Evolutionary conservation across 2,888 invertebrate genomes (phyloP), one percentile per base, ranked within the genome.

Genomic region (Aplocera efformata): DNA sequence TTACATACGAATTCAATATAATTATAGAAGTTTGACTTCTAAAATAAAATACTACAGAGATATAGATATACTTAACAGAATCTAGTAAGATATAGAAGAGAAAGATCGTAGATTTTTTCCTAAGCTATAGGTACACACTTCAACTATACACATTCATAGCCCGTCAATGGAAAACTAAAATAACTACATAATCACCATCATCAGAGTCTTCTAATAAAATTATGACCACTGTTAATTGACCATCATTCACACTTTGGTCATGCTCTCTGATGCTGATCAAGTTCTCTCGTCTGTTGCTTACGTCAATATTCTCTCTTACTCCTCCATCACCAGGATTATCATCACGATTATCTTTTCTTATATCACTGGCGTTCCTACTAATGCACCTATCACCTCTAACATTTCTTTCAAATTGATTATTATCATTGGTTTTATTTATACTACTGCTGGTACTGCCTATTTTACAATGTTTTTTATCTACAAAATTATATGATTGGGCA

Each of bases 221-320:
- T 52, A 84, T 72, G 56, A 80, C 67, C 64, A 83, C 51, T 45
- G 74, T 55, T 76, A 82, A 79, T 78, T 78, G 81, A 79, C 76
- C 70, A 63, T 58, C 67, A 60, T 66, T 65, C 50, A 50, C 55
- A 54, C 64, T 50, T 48, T 52, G 67, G 62, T 67, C 67, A 62
- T 60, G 53, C 44, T 50, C 53, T 56, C 49, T 63, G 24, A 35
- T 30, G 48, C 60, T 58, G 52, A 50, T 54, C 58, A 50, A 56
- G 61, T 71, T 80, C 69, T 75, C 78, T 76, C 70, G 64, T 72
- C 62, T 64, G 63, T 72, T 75, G 55, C 58, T 59, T 60, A 60
- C 63, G 58, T 66, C 54, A 40, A 61, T 63, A 65, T 39, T 64
- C 58, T 67, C 70, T 66, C 65, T 65, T 58, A 55, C 45, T 21